Conservation (phyloP, 2,113 vertebrate genomes). For the pig (Sus scrofa) region T2T-Sscrofa CM000824.6:178872501-178873000, state of each 20-base stretch:
- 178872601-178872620: background rate
- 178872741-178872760: background rate
- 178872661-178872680: slow-evolving; percentile 28
- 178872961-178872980: background rate
- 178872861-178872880: background rate
- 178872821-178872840: background rate
- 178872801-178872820: background rate
- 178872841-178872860: background rate
- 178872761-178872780: slow-evolving; percentile 1
- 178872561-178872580: accelerated
- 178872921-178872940: background rate
- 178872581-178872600: background rate
- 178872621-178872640: background rate
- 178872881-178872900: background rate
- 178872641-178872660: background rate
- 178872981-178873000: slow-evolving; percentile 38
- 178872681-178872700: background rate
- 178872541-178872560: background rate
- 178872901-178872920: background rate
- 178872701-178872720: background rate
- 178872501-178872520: background rate
- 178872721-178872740: background rate
- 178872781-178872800: background rate
- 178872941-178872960: background rate
- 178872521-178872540: background rate